Conservation (phyloP, 1,140 invertebrate genomes). For the Ooceraea biroi region DNA sequence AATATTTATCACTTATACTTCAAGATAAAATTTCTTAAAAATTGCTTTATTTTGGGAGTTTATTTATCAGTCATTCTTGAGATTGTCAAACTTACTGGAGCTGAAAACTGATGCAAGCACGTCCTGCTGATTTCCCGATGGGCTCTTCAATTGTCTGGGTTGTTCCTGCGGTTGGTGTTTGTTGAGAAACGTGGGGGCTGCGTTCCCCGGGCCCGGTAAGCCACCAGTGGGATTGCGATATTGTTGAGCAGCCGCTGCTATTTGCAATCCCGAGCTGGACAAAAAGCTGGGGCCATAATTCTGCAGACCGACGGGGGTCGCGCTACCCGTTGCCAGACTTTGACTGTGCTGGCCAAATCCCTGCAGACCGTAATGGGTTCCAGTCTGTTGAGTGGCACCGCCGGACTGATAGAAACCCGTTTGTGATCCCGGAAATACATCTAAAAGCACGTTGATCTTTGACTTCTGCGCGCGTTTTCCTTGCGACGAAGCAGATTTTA, state of each 20-base stretch:
- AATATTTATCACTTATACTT: conserved; percentile 1
- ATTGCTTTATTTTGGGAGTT: not conserved
- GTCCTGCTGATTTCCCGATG: conserved; percentile 87
- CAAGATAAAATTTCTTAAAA: conserved; percentile 15
- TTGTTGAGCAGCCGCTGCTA: conserved; percentile 86
- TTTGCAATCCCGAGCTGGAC: conserved; percentile 86
- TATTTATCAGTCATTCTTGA: conserved; percentile 13
- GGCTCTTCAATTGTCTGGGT: conserved; percentile 87
- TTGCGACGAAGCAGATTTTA: not conserved
- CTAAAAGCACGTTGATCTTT: conserved; percentile 66
- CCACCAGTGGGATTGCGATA: conserved; percentile 86
- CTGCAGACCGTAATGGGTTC: conserved; percentile 85
- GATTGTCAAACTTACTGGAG: conserved; percentile 83
- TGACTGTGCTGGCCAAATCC: conserved; percentile 86
- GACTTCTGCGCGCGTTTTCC: not conserved
- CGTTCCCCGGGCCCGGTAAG: conserved; percentile 85
- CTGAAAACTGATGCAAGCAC: conserved; percentile 87
- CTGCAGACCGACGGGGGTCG: conserved; percentile 87
- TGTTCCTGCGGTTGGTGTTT: conserved; percentile 88
- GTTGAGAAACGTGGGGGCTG: conserved; percentile 85
- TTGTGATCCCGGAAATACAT: conserved; percentile 85
- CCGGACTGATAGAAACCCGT: conserved; percentile 86
- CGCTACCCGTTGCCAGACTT: conserved; percentile 84
- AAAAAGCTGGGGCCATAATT: conserved; percentile 88
- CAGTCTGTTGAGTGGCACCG: conserved; percentile 86